These are phyloP conservation scores for Urocolius indicus DNA, from an alignment of 2,113 vertebrate genomes.

Conservation along the genomic window DNA sequence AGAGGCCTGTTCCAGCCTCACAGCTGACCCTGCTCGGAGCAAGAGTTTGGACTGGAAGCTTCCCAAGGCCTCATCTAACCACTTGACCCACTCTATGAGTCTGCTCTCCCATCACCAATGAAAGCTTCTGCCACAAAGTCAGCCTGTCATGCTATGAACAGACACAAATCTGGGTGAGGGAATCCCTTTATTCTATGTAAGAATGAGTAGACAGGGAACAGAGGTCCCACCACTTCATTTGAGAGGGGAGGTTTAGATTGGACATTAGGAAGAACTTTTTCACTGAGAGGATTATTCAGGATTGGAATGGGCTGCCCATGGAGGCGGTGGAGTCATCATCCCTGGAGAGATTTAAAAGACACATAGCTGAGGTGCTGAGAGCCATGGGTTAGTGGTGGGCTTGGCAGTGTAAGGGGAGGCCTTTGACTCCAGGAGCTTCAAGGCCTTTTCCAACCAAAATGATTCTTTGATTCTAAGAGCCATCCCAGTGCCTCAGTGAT, in stretches of 20 bases:
- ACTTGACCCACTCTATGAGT: not conserved
- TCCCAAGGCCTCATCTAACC: not conserved
- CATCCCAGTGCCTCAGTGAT: fast-evolving
- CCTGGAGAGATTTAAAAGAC: too few species aligned
- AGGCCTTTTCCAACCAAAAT: too few species aligned
- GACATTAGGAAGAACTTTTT: too few species aligned
- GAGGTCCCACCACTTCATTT: not conserved
- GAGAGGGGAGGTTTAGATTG: too few species aligned
- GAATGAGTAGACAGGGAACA: fast-evolving
- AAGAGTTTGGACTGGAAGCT: not conserved
- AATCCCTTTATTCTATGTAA: not conserved
- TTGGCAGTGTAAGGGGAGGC: too few species aligned
- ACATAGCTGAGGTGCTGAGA: too few species aligned
- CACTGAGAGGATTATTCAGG: too few species aligned
- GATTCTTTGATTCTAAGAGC: not conserved
- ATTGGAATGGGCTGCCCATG: too few species aligned
- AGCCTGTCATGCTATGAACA: not conserved
- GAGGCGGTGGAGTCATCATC: too few species aligned
- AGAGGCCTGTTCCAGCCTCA: not conserved
- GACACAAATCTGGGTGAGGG: not conserved
- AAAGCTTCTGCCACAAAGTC: not conserved
- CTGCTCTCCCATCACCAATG: not conserved
- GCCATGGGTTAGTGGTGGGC: too few species aligned
- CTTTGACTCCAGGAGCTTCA: too few species aligned
- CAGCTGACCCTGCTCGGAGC: not conserved